Base-by-base conservation (phyloP, 1,140 invertebrate species). In the Hormaphis cornu region DNA sequence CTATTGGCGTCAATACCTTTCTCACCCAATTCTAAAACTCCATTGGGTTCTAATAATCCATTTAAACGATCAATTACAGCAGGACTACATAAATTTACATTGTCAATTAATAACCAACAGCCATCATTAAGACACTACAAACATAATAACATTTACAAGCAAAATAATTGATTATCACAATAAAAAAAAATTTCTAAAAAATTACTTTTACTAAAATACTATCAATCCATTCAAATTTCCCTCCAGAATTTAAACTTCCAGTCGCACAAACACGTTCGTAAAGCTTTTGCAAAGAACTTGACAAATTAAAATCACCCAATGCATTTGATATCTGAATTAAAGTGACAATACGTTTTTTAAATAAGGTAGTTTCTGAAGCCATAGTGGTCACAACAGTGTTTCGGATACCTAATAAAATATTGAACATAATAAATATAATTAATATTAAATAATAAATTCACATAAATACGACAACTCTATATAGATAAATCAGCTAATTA, bases 161-260 rank as follows among this genome's bases (percentile, higher is more conserved):
- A 44, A 28, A 58, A 52, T 4, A 26, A 26, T 42, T 40, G 2
- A 28, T 18, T 44, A 18, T 20, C 18, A 46, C 7, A 37, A 18
- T 35, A 7, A 63, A 30, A 14, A 44, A 12, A 59, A 26, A 5
- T 37, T 37, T 37, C n/a, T n/a, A 53, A n/a, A 33, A 37, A 75
- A 74, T 75, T 77, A 88, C 86, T 79, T 91, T 90, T 0, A 99
- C 89, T 58, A 99, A 83, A 37, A 92, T 77, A 61, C 95, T 98
- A 80, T 99, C 94, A 12, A 97, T 85, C 96, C 97, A 99, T 79
- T 98, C 93, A 79, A 99, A 99, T 79, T 89, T 88, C 53, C 94
- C 89, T 44, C 89, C 74, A 35, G 70, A 66, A 53, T 73, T 70
- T 14, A 73, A 56, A 46, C 53, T 71, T n/a, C 69, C 70, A 12